These are phyloP conservation scores for Lamproptera curius DNA, from an alignment of 2,888 invertebrate species.

Conservation along the genomic window DNA sequence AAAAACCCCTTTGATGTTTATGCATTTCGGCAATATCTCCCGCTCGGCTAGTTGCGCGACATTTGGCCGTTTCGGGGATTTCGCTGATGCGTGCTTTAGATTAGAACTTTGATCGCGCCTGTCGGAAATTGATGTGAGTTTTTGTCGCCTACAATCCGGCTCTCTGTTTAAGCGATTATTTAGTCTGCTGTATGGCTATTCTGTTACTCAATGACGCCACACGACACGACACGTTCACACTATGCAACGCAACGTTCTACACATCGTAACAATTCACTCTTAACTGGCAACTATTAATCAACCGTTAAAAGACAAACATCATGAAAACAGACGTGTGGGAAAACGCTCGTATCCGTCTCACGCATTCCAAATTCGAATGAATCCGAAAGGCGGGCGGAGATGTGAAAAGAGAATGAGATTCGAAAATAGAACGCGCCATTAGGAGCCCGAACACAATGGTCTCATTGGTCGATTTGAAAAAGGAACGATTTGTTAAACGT, in stretches of 20 bases:
- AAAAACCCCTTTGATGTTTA: conserved; percentile 76
- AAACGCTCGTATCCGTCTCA: conserved; percentile 63
- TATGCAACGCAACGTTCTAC: conserved; percentile 13
- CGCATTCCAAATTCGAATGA: conserved; percentile 76
- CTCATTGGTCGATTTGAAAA: conserved; percentile 78
- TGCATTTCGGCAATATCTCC: conserved; percentile 73
- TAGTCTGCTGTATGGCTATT: conserved; percentile 8
- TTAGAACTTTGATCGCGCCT: conserved; percentile 58
- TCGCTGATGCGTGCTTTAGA: conserved; percentile 70
- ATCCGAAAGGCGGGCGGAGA: conserved; percentile 72
- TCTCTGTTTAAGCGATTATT: conserved; percentile 9
- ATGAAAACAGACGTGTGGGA: conserved; percentile 70
- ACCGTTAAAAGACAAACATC: conserved; percentile 67
- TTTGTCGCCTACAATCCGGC: conserved; percentile 4
- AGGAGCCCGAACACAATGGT: conserved; percentile 73
- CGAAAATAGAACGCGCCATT: conserved; percentile 77
- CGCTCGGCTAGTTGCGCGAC: conserved; percentile 60
- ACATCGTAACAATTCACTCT: conserved; percentile 45
- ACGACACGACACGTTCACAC: conserved; percentile 7
- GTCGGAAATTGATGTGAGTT: conserved; percentile 33
- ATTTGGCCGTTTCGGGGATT: conserved; percentile 71
- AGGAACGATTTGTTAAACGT: conserved; percentile 79
- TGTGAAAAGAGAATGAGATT: conserved; percentile 78
- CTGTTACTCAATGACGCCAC: conserved; percentile 10
- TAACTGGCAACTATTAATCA: conserved; percentile 71